phyloP scores from a whole-genome alignment of 1,140 invertebrate species.

The Sarcophaga peregrina region DNA sequence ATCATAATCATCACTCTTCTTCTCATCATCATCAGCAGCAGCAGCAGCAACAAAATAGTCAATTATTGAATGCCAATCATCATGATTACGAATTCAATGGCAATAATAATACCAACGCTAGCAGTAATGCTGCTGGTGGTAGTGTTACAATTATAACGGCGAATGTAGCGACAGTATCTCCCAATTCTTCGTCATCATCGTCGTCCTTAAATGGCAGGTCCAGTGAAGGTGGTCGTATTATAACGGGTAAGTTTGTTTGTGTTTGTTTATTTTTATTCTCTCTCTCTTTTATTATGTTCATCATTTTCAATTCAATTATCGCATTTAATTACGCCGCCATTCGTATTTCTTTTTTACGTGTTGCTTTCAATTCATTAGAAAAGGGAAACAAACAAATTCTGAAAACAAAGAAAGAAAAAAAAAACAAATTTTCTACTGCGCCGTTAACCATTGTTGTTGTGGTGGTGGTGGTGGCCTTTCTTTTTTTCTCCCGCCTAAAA shows the following conservation, averaged over 20 bases:
- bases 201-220: slow-evolving; percentile 39
- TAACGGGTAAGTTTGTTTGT: slow-evolving; percentile 36
- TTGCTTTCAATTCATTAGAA: too few species aligned
- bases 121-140: background rate
- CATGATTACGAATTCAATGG: slow-evolving; percentile 42
- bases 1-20: background rate
- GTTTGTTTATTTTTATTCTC: background rate
- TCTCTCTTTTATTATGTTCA: too few species aligned
- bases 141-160: background rate
- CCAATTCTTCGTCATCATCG: background rate
- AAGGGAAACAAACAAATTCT: too few species aligned
- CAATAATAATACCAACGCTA: background rate
- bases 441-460: too few species aligned
- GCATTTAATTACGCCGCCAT: too few species aligned
- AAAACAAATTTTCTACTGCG: too few species aligned
- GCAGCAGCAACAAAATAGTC: slow-evolving; percentile 37
- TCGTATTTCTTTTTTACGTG: too few species aligned
- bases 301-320: too few species aligned
- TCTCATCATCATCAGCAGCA: background rate
- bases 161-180: background rate
- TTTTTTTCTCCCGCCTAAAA: too few species aligned
- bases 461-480: too few species aligned
- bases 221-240: slow-evolving; percentile 39
- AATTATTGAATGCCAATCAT: slow-evolving; percentile 37
- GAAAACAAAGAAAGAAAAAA: background rate